Conservation (phyloP, 2,888 invertebrate species). For the Drosophila greeni region DNA sequence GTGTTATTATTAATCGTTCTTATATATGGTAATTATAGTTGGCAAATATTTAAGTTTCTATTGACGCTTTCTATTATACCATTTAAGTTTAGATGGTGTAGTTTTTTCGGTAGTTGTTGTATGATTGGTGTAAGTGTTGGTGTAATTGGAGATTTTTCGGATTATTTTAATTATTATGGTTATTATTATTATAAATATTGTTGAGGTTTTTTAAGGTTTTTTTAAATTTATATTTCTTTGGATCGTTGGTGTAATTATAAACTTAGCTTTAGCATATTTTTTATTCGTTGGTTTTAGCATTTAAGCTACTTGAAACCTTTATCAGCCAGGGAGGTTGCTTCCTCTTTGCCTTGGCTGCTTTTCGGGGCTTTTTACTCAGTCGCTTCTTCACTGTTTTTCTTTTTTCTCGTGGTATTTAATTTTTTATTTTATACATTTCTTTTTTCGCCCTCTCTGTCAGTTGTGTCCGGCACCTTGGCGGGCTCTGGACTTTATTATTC, state of each 20-base stretch:
- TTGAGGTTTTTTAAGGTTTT: too few relatives aligned
- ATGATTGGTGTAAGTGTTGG: background rate
- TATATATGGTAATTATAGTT: background rate
- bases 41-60: constrained; percentile 2
- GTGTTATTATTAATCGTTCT: constrained; percentile 6
- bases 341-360: background rate
- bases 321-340: background rate
- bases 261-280: background rate
- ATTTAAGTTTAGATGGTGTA: background rate
- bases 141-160: background rate
- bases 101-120: background rate
- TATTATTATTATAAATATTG: too few relatives aligned
- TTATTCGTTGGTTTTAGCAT: background rate
- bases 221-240: background rate
- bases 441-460: constrained; percentile 25
- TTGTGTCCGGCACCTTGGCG: constrained; percentile 58
- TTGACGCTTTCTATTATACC: background rate
- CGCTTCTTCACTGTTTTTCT: constrained; percentile 6
- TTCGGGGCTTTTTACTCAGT: constrained; percentile 2
- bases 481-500: constrained; percentile 44
- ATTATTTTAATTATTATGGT: background rate
- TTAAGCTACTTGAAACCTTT: background rate
- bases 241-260: background rate
- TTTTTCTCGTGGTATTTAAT: too few relatives aligned
- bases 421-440: constrained; percentile 15